Evolutionary conservation across 2,888 invertebrate genomes (phyloP), one percentile per base, ranked within the genome.

Genomic region (Neoaliturus tenellus): DNA sequence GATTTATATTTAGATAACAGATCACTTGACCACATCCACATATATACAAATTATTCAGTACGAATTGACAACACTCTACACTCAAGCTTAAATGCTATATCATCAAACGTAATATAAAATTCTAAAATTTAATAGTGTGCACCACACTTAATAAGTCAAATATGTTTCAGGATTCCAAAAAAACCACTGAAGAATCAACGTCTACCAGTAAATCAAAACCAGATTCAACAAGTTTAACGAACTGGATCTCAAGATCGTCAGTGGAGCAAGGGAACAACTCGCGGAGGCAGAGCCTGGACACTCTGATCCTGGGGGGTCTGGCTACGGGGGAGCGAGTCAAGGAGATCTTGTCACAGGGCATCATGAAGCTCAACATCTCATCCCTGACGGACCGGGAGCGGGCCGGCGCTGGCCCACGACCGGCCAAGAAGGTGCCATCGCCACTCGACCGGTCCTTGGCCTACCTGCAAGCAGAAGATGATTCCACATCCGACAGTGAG

Each of bases 311-410:
- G 88, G 90, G 87, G 93, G 94, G 87, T 33, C 55, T 84, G 44
- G 96, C 96, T 86, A 96, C 96, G 0, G 94, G 96, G 48, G 96
- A 96, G 90, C 94, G 95, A 88, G 94, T 96, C 85, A 96, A 96
- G 90, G 96, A 96, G 90, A 94, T 96, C 88, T 94, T 96, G 87
- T 93, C 92, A 82, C 96, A 96, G 89, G 96, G 96, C 89, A 94
- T 95, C 90, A 94, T 94, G 92, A 94, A 91, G 92, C 91, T 94
- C 83, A 94, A 94, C 88, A 94, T 95, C 87, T 94, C 94, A 1
- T 93, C 94, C 83, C 91, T 95, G 88, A 94, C 94, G 33, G 96
- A 96, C 90, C 92, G 96, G 12, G 83, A 81, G 10, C 80, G 83
- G 48, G 44, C 85, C 4, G 25, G 25, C 41, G 41, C 51, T 12